A percentile compares a stretch with the other conserved stretches of the same genome.
Conservation (phyloP, 2,113 vertebrate species). For the Condylura cristata region DNA sequence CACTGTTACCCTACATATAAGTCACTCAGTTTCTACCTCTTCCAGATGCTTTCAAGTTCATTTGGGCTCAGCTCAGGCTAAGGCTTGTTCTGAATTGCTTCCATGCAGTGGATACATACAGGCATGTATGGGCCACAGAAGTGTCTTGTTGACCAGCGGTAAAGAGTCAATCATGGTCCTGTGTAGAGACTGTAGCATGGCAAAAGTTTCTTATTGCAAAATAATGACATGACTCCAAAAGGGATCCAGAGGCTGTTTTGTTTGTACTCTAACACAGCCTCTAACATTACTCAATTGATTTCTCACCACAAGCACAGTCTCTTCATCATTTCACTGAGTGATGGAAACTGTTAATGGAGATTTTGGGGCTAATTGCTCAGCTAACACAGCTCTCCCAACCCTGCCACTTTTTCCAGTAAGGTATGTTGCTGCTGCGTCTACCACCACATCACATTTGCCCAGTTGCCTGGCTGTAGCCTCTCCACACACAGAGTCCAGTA, state of each 20-base stretch:
- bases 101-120: neutral
- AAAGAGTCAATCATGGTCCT: neutral
- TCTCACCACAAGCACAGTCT: conserved; percentile 40
- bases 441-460: neutral
- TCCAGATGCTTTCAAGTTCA: neutral
- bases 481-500: neutral
- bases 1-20: neutral
- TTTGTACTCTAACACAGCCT: neutral
- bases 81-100: conserved; percentile 5
- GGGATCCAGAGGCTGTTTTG: neutral
- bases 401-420: neutral
- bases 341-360: neutral
- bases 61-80: neutral
- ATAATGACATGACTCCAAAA: conserved; percentile 7
- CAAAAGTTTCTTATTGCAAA: neutral
- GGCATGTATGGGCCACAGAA: neutral
- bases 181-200: conserved; percentile 13
- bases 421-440: neutral
- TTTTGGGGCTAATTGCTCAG: neutral
- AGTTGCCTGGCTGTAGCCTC: neutral
- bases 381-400: neutral
- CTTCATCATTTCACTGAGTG: neutral
- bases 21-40: neutral
- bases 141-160: neutral
- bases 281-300: neutral